Conservation (phyloP, 92 coral and sea anemone genomes). For the Blastomussa wellsi region DNA sequence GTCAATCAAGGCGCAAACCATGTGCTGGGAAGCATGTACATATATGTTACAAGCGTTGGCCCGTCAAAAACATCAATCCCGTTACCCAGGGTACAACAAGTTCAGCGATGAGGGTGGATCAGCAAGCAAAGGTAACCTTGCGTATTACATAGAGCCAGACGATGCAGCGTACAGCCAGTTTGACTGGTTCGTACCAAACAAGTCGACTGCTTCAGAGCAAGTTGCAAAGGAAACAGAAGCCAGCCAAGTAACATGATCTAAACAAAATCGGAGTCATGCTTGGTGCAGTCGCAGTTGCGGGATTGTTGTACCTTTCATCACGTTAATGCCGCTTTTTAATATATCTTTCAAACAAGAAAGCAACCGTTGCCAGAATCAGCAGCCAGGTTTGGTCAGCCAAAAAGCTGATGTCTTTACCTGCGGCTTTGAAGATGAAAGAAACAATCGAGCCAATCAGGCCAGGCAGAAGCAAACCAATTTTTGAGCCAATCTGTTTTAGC, state of each 20-base stretch:
- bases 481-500: not conserved
- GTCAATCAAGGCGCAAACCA: slow-evolving; percentile 14
- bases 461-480: not conserved
- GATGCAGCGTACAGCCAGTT: not conserved
- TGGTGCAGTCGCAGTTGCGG: not conserved
- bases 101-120: not conserved
- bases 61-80: too few relatives aligned
- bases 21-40: slow-evolving; percentile 27
- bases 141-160: not conserved
- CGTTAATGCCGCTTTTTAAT: not conserved
- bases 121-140: not conserved
- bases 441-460: not conserved
- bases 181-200: not conserved
- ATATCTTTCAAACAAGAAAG: not conserved
- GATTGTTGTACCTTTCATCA: not conserved
- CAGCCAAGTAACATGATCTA: not conserved
- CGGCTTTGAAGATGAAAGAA: not conserved
- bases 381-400: not conserved
- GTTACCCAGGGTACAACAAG: not conserved
- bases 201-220: not conserved
- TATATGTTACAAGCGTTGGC: not conserved
- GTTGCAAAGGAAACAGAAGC: not conserved
- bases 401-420: not conserved
- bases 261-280: not conserved
- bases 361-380: not conserved